phyloP scores from a whole-genome alignment of 2,888 invertebrate genomes.

The Gari tellinella region DNA sequence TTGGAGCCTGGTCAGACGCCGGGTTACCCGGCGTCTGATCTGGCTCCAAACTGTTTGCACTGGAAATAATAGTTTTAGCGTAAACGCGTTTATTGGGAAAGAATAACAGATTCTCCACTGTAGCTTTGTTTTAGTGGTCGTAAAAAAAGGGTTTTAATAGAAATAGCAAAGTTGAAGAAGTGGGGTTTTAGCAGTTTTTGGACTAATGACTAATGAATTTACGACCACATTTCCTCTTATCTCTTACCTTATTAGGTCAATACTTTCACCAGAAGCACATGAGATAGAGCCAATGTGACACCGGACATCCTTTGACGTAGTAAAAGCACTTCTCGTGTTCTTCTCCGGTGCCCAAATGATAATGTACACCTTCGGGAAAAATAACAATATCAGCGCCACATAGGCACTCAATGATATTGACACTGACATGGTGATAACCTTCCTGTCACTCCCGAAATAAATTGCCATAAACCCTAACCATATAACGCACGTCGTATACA shows the following conservation, averaged over 20 bases:
- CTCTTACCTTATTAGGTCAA: conserved; percentile 73
- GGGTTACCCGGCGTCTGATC: too few relatives aligned
- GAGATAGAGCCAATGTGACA: conserved; percentile 87
- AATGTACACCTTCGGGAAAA: conserved; percentile 91
- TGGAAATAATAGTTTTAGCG: too few relatives aligned
- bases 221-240: not conserved
- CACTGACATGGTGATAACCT: conserved; percentile 88
- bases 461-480: conserved; percentile 99
- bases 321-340: conserved; percentile 91
- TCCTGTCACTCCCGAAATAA: conserved; percentile 93
- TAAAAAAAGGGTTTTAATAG: too few relatives aligned
- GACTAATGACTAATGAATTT: too few relatives aligned
- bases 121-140: too few relatives aligned
- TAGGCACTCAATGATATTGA: conserved; percentile 90
- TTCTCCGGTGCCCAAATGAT: conserved; percentile 90
- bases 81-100: too few relatives aligned
- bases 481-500: conserved; percentile 98
- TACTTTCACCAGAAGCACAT: conserved; percentile 77
- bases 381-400: conserved; percentile 90
- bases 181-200: too few relatives aligned
- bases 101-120: too few relatives aligned
- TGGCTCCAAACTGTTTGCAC: too few relatives aligned
- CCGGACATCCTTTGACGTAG: conserved; percentile 90
- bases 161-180: too few relatives aligned
- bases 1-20: too few relatives aligned